phyloP scores from a whole-genome alignment of 2,888 invertebrate genomes.

The Epinotia ramella region DNA sequence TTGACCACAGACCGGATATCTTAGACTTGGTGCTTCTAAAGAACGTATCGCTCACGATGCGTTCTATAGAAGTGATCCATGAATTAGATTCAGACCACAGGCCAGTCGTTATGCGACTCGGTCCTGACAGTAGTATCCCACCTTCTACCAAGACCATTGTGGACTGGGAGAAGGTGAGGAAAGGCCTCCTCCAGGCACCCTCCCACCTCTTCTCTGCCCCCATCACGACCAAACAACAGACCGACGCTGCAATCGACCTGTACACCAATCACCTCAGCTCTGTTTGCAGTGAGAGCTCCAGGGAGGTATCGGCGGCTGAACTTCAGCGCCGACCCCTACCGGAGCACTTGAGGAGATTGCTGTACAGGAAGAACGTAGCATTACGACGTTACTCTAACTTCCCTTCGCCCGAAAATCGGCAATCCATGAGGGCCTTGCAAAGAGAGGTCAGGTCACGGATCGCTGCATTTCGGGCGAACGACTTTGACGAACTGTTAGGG shows the following conservation, averaged over 20 bases:
- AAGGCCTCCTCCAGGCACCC: neutral
- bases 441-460: neutral
- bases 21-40: constrained; percentile 1
- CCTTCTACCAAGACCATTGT: neutral
- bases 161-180: neutral
- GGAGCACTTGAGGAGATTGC: neutral
- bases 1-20: neutral
- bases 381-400: neutral
- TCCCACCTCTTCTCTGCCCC: neutral
- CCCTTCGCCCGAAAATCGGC: constrained; percentile 5
- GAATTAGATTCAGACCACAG: constrained; percentile 10
- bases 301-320: neutral
- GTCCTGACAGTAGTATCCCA: neutral
- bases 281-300: neutral
- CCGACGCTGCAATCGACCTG: neutral
- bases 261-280: neutral
- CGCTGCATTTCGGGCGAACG: neutral
- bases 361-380: neutral
- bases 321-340: neutral
- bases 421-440: neutral
- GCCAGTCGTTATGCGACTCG: neutral
- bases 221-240: neutral
- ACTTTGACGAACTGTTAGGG: too few species aligned
- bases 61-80: constrained; percentile 6
- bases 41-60: neutral